Percentiles rank a stretch among this genome's conserved stretches.
Evolutionary conservation across 2,888 invertebrate genomes (phyloP).

Genomic region (Aproaerema taeniolella): DNA sequence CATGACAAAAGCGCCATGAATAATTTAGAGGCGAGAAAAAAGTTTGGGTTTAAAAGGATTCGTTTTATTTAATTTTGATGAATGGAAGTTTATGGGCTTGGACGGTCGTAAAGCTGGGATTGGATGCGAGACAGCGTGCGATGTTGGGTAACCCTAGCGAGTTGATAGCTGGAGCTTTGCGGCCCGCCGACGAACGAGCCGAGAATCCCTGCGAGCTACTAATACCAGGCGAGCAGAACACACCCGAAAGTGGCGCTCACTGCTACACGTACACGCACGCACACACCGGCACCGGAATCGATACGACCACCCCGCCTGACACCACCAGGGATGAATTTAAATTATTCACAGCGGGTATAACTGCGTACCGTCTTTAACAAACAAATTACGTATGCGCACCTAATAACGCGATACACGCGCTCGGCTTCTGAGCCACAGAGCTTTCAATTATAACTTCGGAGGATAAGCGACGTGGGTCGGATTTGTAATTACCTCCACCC

Average conservation of each 20-base stretch:
- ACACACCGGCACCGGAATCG: conserved; percentile 44
- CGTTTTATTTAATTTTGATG: conserved; percentile 20
- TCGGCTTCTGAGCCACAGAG: conserved; percentile 60
- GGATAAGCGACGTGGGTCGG: conserved; percentile 58
- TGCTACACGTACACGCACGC: conserved; percentile 38
- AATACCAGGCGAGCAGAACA: conserved; percentile 52
- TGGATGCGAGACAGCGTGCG: conserved; percentile 13
- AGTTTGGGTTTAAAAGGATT: conserved; percentile 34
- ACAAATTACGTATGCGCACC: conserved; percentile 75
- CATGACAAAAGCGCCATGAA: conserved; percentile 49
- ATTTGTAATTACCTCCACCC: conserved; percentile 56
- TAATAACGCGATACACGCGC: conserved; percentile 67
- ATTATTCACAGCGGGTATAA: conserved; percentile 75
- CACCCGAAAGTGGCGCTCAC: conserved; percentile 45
- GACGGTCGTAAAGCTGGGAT: conserved; percentile 4
- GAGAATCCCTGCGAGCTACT: conserved; percentile 49
- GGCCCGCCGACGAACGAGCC: conserved; percentile 57
- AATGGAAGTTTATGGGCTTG: conserved; percentile 7
- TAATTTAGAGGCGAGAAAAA: conserved; percentile 38
- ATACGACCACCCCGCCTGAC: conserved; percentile 49
- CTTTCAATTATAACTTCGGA: conserved; percentile 71
- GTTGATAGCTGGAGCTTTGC: conserved; percentile 56
- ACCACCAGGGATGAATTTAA: conserved; percentile 68
- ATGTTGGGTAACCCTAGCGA: conserved; percentile 34
- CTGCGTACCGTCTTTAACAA: conserved; percentile 76